Evolutionary conservation across 2,113 vertebrate genomes (phyloP).

Genomic region (Melanotaenia duboulayi): DNA sequence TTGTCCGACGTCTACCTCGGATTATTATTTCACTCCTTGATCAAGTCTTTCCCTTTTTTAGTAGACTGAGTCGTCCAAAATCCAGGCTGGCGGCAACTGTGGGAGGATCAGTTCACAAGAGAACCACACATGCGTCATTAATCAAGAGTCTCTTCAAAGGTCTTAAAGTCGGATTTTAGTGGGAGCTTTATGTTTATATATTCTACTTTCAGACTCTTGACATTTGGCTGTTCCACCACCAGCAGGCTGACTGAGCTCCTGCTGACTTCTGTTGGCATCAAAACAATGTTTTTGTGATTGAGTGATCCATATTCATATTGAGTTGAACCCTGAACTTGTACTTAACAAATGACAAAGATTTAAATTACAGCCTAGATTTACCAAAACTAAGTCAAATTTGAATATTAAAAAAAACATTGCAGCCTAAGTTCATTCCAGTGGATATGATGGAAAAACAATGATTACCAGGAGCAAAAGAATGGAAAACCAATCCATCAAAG

Average conservation of each 20-base stretch:
- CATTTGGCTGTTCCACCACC: constrained; percentile 8
- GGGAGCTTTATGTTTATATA: constrained; percentile 30
- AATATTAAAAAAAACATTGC: too few species aligned
- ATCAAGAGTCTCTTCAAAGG: constrained; percentile 63
- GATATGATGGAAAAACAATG: too few species aligned
- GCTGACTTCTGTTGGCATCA: constrained; percentile 5
- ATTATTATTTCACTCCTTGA: constrained; percentile 77
- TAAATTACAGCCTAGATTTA: too few species aligned
- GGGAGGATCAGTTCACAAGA: constrained; percentile 55
- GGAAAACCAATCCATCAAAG: too few species aligned
- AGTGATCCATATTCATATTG: neutral
- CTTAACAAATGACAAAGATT: too few species aligned
- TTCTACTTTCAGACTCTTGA: constrained; percentile 21
- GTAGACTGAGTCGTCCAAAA: constrained; percentile 52
- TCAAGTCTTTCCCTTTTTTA: constrained; percentile 79
- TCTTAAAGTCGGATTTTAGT: constrained; percentile 39
- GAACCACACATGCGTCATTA: constrained; percentile 57
- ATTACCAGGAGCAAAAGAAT: too few species aligned
- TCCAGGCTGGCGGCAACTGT: constrained; percentile 27
- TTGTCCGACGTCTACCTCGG: constrained; percentile 42
- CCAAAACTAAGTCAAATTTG: too few species aligned
- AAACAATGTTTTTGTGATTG: neutral
- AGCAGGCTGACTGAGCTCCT: neutral
- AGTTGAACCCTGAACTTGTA: too few species aligned
- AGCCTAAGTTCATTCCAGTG: too few species aligned